Evolutionary conservation across 2,797 vertebrate species (phyloP).

Genomic region (Gambelia wislizenii): DNA sequence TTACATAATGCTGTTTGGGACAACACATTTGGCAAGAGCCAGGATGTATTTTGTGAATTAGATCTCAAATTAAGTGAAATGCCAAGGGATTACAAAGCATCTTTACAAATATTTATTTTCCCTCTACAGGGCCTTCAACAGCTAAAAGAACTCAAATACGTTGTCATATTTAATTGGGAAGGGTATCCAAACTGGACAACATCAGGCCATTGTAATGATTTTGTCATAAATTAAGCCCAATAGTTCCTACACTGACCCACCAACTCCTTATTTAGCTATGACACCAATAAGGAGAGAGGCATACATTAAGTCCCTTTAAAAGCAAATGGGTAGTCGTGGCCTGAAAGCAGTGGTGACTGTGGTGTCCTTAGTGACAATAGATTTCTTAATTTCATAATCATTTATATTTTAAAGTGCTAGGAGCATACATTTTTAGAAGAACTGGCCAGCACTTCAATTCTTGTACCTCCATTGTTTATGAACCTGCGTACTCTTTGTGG

Average conservation of each 20-base stretch:
- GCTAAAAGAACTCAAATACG: background rate
- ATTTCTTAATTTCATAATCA: background rate
- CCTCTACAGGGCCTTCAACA: background rate
- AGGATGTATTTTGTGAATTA: background rate
- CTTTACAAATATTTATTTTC: background rate
- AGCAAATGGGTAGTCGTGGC: background rate
- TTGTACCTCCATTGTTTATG: background rate
- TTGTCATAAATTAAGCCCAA: background rate
- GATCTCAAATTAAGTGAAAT: background rate
- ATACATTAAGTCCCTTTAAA: background rate
- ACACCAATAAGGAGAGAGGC: background rate
- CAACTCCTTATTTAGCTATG: background rate
- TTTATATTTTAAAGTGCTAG: background rate
- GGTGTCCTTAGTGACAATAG: background rate
- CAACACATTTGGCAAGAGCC: background rate
- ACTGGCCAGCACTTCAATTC: background rate
- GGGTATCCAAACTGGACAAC: background rate
- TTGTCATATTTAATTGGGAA: background rate
- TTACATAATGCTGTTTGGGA: too few relatives aligned
- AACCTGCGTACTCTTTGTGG: background rate
- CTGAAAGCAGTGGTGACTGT: background rate
- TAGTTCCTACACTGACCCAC: background rate
- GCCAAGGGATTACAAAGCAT: background rate
- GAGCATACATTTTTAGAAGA: background rate
- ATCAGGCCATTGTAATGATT: too few relatives aligned